Conservation (phyloP, 64 coral and sea anemone genomes). For the Actinia equina region DNA sequence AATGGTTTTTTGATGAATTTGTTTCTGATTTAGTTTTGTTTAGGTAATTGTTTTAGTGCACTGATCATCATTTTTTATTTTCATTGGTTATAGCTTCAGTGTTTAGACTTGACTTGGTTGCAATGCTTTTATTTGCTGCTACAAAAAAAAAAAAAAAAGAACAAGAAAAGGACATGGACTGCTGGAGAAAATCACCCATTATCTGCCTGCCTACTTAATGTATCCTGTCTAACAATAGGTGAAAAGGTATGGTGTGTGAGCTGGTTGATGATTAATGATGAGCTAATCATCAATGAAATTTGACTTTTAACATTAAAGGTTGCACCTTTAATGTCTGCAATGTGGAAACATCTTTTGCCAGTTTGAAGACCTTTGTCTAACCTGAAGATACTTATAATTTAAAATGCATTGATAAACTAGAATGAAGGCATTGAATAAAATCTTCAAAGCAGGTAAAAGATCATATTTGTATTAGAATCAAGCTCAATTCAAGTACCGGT, state of each 20-base stretch:
- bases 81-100: neutral
- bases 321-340: too few relatives aligned
- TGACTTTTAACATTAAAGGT: too few relatives aligned
- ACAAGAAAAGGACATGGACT: neutral
- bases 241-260: neutral
- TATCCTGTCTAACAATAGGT: neutral
- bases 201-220: neutral
- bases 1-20: neutral
- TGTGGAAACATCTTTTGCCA: too few relatives aligned
- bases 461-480: neutral
- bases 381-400: neutral
- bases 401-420: neutral
- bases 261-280: neutral
- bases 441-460: neutral
- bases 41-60: neutral
- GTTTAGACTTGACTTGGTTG: neutral
- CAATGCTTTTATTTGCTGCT: neutral
- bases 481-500: neutral
- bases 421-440: neutral
- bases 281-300: neutral
- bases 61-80: neutral
- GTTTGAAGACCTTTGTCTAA: too few relatives aligned
- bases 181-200: neutral
- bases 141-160: neutral
- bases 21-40: neutral